A percentile compares a stretch with the other conserved stretches of the same genome.
Evolutionary conservation across 2,888 invertebrate species (phyloP).

Genomic region (Drosophila borealis): DNA sequence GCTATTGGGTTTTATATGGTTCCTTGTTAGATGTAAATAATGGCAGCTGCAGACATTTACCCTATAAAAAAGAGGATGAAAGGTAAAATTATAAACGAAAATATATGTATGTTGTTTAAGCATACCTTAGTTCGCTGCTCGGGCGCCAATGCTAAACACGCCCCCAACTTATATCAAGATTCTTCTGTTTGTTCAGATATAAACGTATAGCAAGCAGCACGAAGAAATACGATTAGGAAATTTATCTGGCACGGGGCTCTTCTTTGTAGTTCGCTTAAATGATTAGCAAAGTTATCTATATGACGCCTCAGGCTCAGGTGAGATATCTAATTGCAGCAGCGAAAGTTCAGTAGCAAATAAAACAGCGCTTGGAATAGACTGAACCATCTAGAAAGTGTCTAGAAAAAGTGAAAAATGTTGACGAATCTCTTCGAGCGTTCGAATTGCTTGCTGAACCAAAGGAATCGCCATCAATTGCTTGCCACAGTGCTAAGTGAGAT

Average conservation of each 20-base stretch:
- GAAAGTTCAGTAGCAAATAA: constrained; percentile 18
- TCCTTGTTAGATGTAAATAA: no score
- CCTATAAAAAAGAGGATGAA: no score
- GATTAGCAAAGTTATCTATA: neutral
- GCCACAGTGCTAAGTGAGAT: constrained; percentile 70
- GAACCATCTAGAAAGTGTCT: no score
- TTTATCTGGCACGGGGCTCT: constrained; percentile 17
- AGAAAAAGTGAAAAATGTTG: constrained; percentile 38
- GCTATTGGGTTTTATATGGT: no score
- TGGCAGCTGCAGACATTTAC: no score
- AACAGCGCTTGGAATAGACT: constrained; percentile 3
- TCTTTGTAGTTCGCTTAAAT: constrained; percentile 14
- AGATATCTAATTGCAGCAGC: neutral
- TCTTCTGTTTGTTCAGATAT: neutral
- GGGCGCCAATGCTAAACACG: neutral
- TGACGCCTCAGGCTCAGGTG: neutral
- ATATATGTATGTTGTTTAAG: neutral
- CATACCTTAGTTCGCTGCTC: neutral
- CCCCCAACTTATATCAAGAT: neutral
- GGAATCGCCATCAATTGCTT: constrained; percentile 65
- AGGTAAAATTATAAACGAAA: no score
- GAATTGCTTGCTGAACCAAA: constrained; percentile 53
- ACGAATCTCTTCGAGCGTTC: constrained; percentile 39
- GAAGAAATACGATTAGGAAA: no score
- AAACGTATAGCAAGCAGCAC: neutral